Conservation (phyloP, 92 coral and sea anemone species). For the Heteractis magnifica region DNA sequence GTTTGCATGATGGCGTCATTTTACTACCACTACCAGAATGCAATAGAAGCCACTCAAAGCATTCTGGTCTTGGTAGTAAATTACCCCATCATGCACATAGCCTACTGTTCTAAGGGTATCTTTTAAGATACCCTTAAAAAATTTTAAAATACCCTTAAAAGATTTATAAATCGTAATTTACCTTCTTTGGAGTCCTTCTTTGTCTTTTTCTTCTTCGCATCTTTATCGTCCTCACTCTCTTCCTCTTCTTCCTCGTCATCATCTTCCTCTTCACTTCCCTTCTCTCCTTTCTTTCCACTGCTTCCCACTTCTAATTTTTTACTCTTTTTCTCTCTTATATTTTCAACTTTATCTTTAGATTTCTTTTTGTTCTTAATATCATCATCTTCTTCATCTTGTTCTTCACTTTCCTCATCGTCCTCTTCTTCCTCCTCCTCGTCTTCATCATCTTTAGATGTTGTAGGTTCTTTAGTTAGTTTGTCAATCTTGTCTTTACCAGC, state of each 20-base stretch:
- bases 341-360: slow-evolving; percentile 3
- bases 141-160: neutral
- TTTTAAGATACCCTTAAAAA: neutral
- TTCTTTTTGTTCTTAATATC: slow-evolving; percentile 21
- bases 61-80: too few relatives aligned
- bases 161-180: neutral
- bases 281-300: slow-evolving; percentile 43
- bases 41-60: too few relatives aligned
- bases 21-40: too few relatives aligned
- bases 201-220: slow-evolving; percentile 18
- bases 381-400: slow-evolving; percentile 20
- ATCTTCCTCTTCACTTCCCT: slow-evolving; percentile 37
- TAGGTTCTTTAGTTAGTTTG: neutral
- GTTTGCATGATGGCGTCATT: too few relatives aligned
- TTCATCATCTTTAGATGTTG: slow-evolving; percentile 10
- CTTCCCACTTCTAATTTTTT: slow-evolving; percentile 26
- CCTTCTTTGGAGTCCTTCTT: slow-evolving; percentile 23
- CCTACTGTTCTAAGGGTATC: too few relatives aligned
- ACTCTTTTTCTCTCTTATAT: slow-evolving; percentile 20
- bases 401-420: slow-evolving; percentile 17
- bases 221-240: neutral
- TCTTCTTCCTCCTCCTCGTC: slow-evolving; percentile 37
- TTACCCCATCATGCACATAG: too few relatives aligned
- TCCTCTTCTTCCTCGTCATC: slow-evolving; percentile 20
- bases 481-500: neutral